Evolutionary conservation across 1,140 invertebrate species (phyloP).

Genomic region (Drosophila takahashii): DNA sequence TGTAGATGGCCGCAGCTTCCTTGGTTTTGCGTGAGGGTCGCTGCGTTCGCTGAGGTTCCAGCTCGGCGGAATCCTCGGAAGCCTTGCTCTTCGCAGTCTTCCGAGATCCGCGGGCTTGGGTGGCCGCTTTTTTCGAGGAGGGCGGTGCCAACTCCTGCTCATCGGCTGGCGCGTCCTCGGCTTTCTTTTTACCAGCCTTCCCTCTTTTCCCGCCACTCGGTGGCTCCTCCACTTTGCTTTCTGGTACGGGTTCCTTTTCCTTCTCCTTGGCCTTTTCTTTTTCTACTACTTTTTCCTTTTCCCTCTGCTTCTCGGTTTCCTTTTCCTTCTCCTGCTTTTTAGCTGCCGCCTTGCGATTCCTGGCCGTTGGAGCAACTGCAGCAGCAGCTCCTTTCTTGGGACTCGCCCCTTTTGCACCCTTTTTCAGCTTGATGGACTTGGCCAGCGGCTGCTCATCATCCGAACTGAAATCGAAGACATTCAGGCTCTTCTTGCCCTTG

Average conservation of each 20-base stretch:
- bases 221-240: slow-evolving; percentile 25
- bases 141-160: slow-evolving; percentile 54
- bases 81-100: slow-evolving; percentile 54
- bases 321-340: slow-evolving; percentile 48
- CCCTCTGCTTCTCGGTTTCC: slow-evolving; percentile 22
- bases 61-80: slow-evolving; percentile 14
- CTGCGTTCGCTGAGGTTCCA: slow-evolving; percentile 57
- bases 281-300: slow-evolving; percentile 12
- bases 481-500: slow-evolving; percentile 63
- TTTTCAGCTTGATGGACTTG: slow-evolving; percentile 83
- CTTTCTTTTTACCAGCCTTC: slow-evolving; percentile 53
- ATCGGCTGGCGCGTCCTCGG: slow-evolving; percentile 30
- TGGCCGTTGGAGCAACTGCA: slow-evolving; percentile 18
- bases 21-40: slow-evolving; percentile 90
- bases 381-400: slow-evolving; percentile 50
- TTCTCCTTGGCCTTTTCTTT: slow-evolving; percentile 6
- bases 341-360: slow-evolving; percentile 57
- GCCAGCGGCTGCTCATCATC: slow-evolving; percentile 84
- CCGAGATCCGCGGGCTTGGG: slow-evolving; percentile 45
- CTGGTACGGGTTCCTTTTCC: slow-evolving; percentile 17
- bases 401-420: slow-evolving; percentile 49
- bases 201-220: slow-evolving; percentile 28
- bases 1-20: slow-evolving; percentile 90
- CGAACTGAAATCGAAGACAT: slow-evolving; percentile 85
- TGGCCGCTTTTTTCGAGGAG: slow-evolving; percentile 53